phyloP scores from a whole-genome alignment of 2,888 invertebrate genomes.

The Graphium colonna region DNA sequence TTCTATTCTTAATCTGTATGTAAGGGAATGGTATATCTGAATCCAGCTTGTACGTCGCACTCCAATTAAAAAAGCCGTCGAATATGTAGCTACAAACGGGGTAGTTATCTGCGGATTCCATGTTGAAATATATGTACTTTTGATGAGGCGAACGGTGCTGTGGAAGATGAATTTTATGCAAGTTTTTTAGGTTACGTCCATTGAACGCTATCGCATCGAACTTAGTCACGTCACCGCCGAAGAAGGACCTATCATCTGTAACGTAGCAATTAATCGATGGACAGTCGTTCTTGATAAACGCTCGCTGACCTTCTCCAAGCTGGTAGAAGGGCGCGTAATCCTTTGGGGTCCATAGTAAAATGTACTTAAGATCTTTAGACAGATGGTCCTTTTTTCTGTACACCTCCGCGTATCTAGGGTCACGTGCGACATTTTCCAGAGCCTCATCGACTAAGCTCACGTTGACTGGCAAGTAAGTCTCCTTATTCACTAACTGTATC shows the following conservation, averaged over 20 bases:
- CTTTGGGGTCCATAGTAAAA: slow-evolving; percentile 54
- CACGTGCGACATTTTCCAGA: slow-evolving; percentile 48
- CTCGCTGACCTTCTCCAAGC: slow-evolving; percentile 49
- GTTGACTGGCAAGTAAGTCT: slow-evolving; percentile 28
- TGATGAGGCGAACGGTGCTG: slow-evolving; percentile 45
- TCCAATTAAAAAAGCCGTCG: slow-evolving; percentile 69
- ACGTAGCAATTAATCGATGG: slow-evolving; percentile 57
- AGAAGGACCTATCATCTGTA: slow-evolving; percentile 44
- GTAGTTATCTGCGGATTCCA: slow-evolving; percentile 62
- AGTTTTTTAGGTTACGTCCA: slow-evolving; percentile 44
- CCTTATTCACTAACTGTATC: slow-evolving; percentile 39
- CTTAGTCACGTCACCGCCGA: slow-evolving; percentile 44
- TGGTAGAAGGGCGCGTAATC: slow-evolving; percentile 52
- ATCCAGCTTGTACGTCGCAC: slow-evolving; percentile 61
- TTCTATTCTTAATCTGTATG: slow-evolving; percentile 45
- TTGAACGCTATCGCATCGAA: slow-evolving; percentile 65
- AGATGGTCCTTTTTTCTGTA: slow-evolving; percentile 49
- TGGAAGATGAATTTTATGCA: slow-evolving; percentile 39
- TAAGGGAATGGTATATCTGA: slow-evolving; percentile 63
- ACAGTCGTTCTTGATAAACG: slow-evolving; percentile 59
- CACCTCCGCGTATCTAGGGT: slow-evolving; percentile 52
- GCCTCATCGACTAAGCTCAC: slow-evolving; percentile 49
- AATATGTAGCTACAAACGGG: slow-evolving; percentile 50
- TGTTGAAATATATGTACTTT: slow-evolving; percentile 61
- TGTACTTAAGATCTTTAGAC: slow-evolving; percentile 51